phyloP scores from a whole-genome alignment of 2,797 vertebrate species.

The Percopsis omiscomaycus region DNA sequence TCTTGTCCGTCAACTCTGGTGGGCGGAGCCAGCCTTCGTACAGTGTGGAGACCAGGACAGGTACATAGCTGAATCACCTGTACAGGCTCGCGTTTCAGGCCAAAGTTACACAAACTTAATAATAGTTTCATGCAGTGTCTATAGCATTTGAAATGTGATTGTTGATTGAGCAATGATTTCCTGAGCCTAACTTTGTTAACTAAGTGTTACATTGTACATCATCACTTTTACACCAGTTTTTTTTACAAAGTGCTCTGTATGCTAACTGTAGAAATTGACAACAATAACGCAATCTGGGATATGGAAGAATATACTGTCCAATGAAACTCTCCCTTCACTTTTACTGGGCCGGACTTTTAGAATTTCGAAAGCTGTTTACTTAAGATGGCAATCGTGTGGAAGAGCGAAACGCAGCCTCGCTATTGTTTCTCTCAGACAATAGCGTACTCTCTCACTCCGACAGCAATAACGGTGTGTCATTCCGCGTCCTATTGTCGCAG shows the following conservation, averaged over 20 bases:
- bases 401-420: slow-evolving; percentile 34
- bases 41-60: slow-evolving; percentile 80
- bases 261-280: background rate
- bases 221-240: background rate
- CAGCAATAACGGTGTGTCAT: slow-evolving; percentile 51
- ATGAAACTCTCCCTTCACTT: slow-evolving; percentile 16
- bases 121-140: background rate
- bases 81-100: background rate
- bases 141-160: background rate
- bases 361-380: slow-evolving; percentile 32
- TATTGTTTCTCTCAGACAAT: slow-evolving; percentile 59
- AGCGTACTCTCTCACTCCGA: slow-evolving; percentile 49
- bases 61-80: slow-evolving; percentile 67
- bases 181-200: background rate
- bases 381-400: slow-evolving; percentile 30
- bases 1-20: slow-evolving; percentile 83
- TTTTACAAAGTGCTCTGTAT: too few species aligned
- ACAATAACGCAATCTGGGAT: background rate
- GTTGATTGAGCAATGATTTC: too few species aligned
- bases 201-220: background rate
- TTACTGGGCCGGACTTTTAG: slow-evolving; percentile 19
- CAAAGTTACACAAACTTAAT: background rate
- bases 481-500: slow-evolving; percentile 61
- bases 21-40: slow-evolving; percentile 86
- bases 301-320: background rate